phyloP scores from a whole-genome alignment of 2,113 vertebrate genomes.

The Prietella phreatophila region DNA sequence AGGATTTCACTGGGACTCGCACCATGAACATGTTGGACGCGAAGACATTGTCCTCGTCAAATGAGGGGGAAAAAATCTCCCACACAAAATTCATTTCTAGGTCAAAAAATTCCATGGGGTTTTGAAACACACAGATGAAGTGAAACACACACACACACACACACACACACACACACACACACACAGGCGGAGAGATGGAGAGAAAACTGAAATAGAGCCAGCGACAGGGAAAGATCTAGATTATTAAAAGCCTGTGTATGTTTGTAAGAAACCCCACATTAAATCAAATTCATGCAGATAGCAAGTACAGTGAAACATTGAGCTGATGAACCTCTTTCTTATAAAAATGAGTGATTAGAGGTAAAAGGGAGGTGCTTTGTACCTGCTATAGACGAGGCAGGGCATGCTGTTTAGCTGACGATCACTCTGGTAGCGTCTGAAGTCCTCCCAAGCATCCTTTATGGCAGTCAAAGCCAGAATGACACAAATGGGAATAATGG shows the following conservation, averaged over 20 bases:
- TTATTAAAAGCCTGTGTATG: slow-evolving; percentile 22
- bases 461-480: slow-evolving; percentile 84
- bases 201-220: slow-evolving; percentile 7
- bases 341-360: neutral
- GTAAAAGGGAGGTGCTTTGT: neutral
- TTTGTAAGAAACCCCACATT: neutral
- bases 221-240: slow-evolving; percentile 5
- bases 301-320: neutral
- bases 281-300: neutral
- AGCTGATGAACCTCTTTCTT: neutral
- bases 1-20: slow-evolving; percentile 65
- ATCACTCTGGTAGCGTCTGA: slow-evolving; percentile 83
- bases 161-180: slow-evolving; percentile 15
- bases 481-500: slow-evolving; percentile 81
- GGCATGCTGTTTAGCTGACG: slow-evolving; percentile 81
- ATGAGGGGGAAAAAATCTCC: slow-evolving; percentile 63
- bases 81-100: slow-evolving; percentile 64
- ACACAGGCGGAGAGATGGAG: slow-evolving; percentile 35
- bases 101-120: slow-evolving; percentile 62
- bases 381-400: slow-evolving; percentile 77
- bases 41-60: slow-evolving; percentile 65
- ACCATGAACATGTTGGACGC: slow-evolving; percentile 56
- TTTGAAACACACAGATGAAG: slow-evolving; percentile 48
- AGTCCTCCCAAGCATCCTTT: slow-evolving; percentile 92
- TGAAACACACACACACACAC: slow-evolving; percentile 5